Evolutionary conservation across 2,797 vertebrate species (phyloP), one percentile per base, ranked within the genome.

Genomic region (Silurus lanzhouensis): DNA sequence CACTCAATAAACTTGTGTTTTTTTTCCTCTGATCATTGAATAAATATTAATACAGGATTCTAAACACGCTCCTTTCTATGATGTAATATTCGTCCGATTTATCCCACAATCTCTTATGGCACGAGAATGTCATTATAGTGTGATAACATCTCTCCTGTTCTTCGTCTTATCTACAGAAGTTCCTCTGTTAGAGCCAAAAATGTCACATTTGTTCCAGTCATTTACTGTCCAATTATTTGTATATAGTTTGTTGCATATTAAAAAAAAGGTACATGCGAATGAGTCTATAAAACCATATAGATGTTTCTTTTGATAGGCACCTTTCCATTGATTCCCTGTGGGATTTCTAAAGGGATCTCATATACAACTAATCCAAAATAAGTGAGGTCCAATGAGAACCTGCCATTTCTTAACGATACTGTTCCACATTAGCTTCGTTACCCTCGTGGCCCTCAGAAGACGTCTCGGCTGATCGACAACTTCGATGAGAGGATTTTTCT

Each of bases 381-480:
- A 52, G 22, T 72, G 6, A 7, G 27, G 15, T 7, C 27, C 38
- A 9, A 0, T 0, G 7, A 38, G 3, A 46, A 38, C 31, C 6
- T 70, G 67, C 67, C 2, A 17, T 19, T 3, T 46, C 38, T 5
- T 38, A 5, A 27, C 3, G 1, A 66, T 66, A 1, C 25, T 6
- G 5, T 31, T 17, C 1, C 38, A 38, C 38, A 38, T 38, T 52
- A 76, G n/a, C 3, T 75, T 15, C 22, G 52, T 48, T 48, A 52
- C 12, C 44, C 1, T n/a, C 22, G 15, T 74, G 22, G 1, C 25
- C 31, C 55, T 5, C 27, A 44, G 22, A 14, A 6, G 15, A 63
- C 58, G 15, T 48, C 78, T 48, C 19, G 61, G 78, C 78, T 80
- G 78, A 80, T 80, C 22, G 61, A 80, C 38, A 25, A 5, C 38